Percentiles rank a stretch among this genome's conserved stretches.
Evolutionary conservation across 2,113 vertebrate genomes (phyloP).

Genomic region (Mugil cephalus): DNA sequence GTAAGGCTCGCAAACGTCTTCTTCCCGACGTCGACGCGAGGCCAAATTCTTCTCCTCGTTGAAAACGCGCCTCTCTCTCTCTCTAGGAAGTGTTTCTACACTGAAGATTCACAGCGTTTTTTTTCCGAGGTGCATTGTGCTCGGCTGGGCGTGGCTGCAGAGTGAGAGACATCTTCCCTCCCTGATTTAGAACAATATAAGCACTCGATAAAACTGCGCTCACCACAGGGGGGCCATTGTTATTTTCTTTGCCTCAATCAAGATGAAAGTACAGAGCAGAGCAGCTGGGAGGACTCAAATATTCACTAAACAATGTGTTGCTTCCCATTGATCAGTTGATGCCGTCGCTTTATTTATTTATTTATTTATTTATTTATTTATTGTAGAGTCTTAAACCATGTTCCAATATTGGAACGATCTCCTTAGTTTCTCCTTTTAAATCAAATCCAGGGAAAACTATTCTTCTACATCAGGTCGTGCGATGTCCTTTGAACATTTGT

Average conservation of each 20-base stretch:
- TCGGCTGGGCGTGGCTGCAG: slow-evolving; percentile 55
- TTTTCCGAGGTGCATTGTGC: slow-evolving; percentile 28
- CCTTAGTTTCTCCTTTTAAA: too few species aligned
- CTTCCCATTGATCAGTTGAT: neutral
- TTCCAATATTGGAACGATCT: neutral
- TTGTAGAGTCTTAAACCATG: too few species aligned
- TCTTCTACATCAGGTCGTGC: neutral
- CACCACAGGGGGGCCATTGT: slow-evolving; percentile 33
- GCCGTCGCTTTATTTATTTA: neutral
- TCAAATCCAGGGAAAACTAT: neutral
- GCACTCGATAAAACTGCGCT: slow-evolving; percentile 25
- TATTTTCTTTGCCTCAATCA: slow-evolving; percentile 41
- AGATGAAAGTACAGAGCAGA: slow-evolving; percentile 34
- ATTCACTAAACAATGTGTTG: neutral
- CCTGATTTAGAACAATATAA: slow-evolving; percentile 28
- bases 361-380: neutral
- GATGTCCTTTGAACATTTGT: neutral
- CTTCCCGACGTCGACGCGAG: slow-evolving; percentile 22
- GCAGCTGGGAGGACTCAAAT: slow-evolving; percentile 13
- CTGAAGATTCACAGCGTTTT: slow-evolving; percentile 12
- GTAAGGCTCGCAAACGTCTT: slow-evolving; percentile 55
- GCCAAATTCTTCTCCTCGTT: slow-evolving; percentile 23
- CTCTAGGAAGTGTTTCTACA: slow-evolving; percentile 7
- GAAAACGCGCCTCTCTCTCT: neutral
- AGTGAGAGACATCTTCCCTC: slow-evolving; percentile 37